Base-by-base conservation (phyloP, 2,888 invertebrate genomes). In the Tiliacea aurago region DNA sequence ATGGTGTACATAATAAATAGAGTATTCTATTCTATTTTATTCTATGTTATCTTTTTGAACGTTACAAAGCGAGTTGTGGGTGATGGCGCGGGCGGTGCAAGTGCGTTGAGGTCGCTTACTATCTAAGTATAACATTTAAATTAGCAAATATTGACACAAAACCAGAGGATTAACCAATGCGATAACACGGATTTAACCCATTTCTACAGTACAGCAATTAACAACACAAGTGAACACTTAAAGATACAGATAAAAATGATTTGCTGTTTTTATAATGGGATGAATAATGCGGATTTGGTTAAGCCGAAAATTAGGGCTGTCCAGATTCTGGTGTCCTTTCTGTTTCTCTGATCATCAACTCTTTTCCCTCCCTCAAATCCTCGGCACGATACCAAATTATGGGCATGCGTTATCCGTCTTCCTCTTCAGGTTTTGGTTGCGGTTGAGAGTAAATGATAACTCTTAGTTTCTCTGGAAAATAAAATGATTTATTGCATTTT, bases 201-300 rank as follows among this genome's bases (percentile, higher is more conserved):
- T 74, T 58, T 64, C 28, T 18, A 58, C 28, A 43, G 33, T 11
- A 53, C 3, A 3, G 15, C 7, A 43, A n/a, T 51, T 15, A 58
- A 5, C 13, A 28, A 73, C 0, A 28, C 43, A 64, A 58, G 33
- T 49, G 6, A n/a, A 37, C 64, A 33, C 45, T 43, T 64, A 15
- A 49, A 15, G 47, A 20, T 20, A 23, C 20, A n/a, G 58, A 51
- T 64, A 28, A 59, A 58, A 53, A 53, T 5, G 53, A 47, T 75
- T 59, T 75, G 41, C 11, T 11, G 20, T 43, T 58, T 58, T 51
- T 51, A 64, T 37, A 53, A 20, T 2, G 41, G 45, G 45, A 62
- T 55, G n/a, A 28, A 13, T 33, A 45, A 18, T 49, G 15, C 45
- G 20, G 73, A 73, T 74, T 74, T 74, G 33, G 56, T 33, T 23